Evolutionary conservation across 2,113 vertebrate species (phyloP), one percentile per base, ranked within the genome.

Genomic region (Sarotherodon lohbergeri): DNA sequence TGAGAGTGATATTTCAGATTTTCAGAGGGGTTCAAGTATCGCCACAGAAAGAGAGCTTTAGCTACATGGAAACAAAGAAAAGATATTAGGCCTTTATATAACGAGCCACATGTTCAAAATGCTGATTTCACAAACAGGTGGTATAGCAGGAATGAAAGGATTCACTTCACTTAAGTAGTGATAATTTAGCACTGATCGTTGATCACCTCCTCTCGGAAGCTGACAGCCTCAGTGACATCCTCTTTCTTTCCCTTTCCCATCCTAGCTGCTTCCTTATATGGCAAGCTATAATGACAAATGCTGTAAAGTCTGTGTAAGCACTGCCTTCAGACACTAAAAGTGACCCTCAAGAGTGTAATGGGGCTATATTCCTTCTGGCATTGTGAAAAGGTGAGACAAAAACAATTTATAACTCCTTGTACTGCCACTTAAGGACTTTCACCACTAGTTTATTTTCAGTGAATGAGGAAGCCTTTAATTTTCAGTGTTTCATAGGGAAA

Each of bases 301-400:
- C 94, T 97, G 95, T 96, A 97, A 97, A 97, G 94, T 96, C 96
- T 97, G 95, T 96, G 97, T 97, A 97, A 97, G 95, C 96, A 96
- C 95, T 96, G 96, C 96, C 95, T 96, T 93, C 95, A 90, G 88
- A 94, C 90, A 92, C 90, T 94, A 92, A 95, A 96, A 93, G 90
- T 94, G 93, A 95, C 91, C 93, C 91, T 95, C 91, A 88, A 88
- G 89, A 97, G 96, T 95, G 96, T 96, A 96, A 95, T 95, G 95
- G 95, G 92, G 95, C 97, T 96, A 95, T 97, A 97, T 97, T 97
- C 97, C 97, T 97, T 97, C 96, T 85, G 86, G 87, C 85, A 88
- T 92, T 94, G 85, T 89, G 89, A 83, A 93, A 93, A 97, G 92
- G 96, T 97, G 96, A 83, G 86, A 90, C 71, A 93, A 93, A 94